Evolutionary conservation across 1,140 invertebrate species (phyloP), one percentile per base, ranked within the genome.

Genomic region (Drosophila willistoni): DNA sequence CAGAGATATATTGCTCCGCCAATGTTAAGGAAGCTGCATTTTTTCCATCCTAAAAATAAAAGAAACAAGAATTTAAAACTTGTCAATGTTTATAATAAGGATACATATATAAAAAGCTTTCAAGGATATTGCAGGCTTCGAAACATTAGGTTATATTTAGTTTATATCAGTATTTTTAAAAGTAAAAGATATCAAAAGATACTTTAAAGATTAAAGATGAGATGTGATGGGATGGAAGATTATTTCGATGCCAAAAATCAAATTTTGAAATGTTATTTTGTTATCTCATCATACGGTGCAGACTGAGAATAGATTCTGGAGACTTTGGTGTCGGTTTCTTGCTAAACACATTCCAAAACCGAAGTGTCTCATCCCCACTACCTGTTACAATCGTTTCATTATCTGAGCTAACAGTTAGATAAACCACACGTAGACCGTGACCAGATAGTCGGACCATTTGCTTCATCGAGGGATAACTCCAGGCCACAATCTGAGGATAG

Each of bases 301-400:
- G 93, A 93, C 98, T 98, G 71, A 99, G 93, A 19, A 98, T 97
- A 36, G 97, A 98, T 91, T 98, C 97, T 55, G 97, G 97, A 92
- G 98, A 97, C 92, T 97, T 97, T 91, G 97, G 97, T 63, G 96
- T 97, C 42, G 97, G 94, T 7, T 97, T 97, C 94, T 99, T 99
- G 71, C 97, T 98, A 93, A 99, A 99, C 0, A 99, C 98, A 94
- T 99, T 99, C 98, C 98, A 99, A 93, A 99, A 99, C n/a, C 99
- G 93, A 2, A 99, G 94, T 0, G 99, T 99, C 92, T 99, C 99
- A 93, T 99, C 99, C 0, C 98, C 99, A 13, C 98, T 98, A 13
- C 98, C 99, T 0, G 99, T 99, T 0, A 99, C 99, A 70, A 99
- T 99, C 1, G 98, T 97, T 92, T 99, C 98, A n/a, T 98, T 98